phyloP scores from a whole-genome alignment of 1,140 invertebrate genomes.

The Akabosia matsudoensis region DNA sequence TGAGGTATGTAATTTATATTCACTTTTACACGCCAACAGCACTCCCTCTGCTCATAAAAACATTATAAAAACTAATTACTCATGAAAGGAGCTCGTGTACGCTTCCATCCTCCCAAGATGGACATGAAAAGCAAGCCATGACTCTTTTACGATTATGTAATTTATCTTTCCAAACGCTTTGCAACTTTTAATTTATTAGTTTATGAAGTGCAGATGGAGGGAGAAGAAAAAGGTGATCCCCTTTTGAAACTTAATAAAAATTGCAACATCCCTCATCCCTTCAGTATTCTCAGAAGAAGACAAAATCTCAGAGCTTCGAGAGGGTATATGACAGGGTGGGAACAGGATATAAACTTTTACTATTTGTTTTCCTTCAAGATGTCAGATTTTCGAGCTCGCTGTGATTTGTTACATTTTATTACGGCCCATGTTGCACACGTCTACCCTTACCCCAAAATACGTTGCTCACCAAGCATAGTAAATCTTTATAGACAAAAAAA shows the following conservation, averaged over 20 bases:
- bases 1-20: not conserved
- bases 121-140: not conserved
- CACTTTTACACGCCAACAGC: not conserved
- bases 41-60: not conserved
- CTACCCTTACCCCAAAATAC: too few species aligned
- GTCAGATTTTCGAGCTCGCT: not conserved
- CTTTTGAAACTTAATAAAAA: not conserved
- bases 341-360: not conserved
- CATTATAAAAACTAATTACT: conserved; percentile 7
- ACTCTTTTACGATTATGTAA: not conserved
- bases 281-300: too few species aligned
- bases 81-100: not conserved
- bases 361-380: not conserved
- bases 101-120: too few species aligned
- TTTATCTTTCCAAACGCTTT: not conserved
- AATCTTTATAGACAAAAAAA: not conserved
- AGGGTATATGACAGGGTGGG: not conserved
- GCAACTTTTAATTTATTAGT: not conserved
- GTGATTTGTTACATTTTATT: too few species aligned
- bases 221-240: too few species aligned
- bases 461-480: too few species aligned
- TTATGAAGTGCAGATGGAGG: not conserved
- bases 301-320: too few species aligned
- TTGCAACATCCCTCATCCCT: too few species aligned
- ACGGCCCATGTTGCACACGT: too few species aligned